Evolutionary conservation across 37 sponge, comb jelly and placozoan species (phyloP), one percentile per base, ranked within the genome.

Genomic region (Axinella damicornis): DNA sequence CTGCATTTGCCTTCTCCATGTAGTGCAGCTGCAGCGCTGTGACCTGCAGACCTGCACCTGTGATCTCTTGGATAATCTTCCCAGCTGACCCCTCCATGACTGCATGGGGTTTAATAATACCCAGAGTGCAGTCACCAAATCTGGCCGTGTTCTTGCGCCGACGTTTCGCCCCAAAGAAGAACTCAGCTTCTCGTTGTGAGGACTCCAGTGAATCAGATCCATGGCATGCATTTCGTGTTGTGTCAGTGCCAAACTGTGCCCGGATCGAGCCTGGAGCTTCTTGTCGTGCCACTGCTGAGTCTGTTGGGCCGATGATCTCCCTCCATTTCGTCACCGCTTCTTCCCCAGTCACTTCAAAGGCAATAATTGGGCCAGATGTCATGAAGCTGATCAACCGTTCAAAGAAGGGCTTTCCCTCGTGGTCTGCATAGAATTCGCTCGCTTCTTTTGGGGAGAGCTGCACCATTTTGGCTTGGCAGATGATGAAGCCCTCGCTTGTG

Each of bases 31-130:
- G 78, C 9, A 92, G 79, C 0, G 89, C 90, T 5, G 84, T 77
- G 39, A 95, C 89, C 22, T 73, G n/a, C 24, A 97, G 83, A 2
- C 91, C 88, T 30, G 83, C 64, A 17, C 55, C 58, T 0, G 41
- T 31, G 32, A 98, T 92, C 46, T 79, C 92, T 33, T 69, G 68
- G 66, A 98, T 93, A 39, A 98, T 95, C 54, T 91, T 85, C 13
- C 94, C 96, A 34, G 79, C 67, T 40, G 86, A 75, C 33, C 99
- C 95, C 41, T 53, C 85, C n/a, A 83, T 60, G 19, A 98, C 88
- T 9, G 99, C 99, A 73, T 96, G 97, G 15, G 99, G 99, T 74
- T 98, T 98, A 52, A 98, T 77, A 53, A 98, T 87, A 40, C 89
- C 82, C 71, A 98, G 86, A 0, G 93, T 93, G 32, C 81, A 77